Evolutionary conservation across 2,797 vertebrate species (phyloP), one percentile per base, ranked within the genome.

Genomic region (Sebastes goodei): DNA sequence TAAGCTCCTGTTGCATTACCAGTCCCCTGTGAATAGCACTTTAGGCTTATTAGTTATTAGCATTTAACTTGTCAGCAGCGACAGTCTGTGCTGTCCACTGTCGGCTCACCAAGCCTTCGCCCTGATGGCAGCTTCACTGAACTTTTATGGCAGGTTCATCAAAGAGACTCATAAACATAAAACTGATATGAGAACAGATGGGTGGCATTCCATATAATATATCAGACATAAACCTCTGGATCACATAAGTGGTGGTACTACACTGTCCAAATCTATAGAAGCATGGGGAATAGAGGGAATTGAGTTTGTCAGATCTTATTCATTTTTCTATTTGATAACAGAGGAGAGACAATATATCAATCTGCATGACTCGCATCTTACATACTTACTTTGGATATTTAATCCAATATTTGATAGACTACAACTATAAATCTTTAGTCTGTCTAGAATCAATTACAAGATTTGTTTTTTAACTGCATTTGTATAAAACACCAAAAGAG

Each of bases 111-210:
- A 59, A 71, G 75, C 70, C 74, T 53, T 79, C 17, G 23, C 15
- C 56, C 70, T 82, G 64, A 82, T 78, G 63, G 59, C 20, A 78
- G 38, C 76, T 80, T 84, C 83, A 86, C 74, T 84, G 68, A 81
- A 78, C 66, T 78, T 86, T 88, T 83, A 84, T 88, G 71, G 80
- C 42, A 64, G 11, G 69, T 85, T 84, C 88, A 90, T 85, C 61
- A 80, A 87, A 84, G 81, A 63, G 35, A 42, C 65, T 69, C 68
- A 88, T 86, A 70, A 82, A 82, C 83, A 84, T 90, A 78, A 84
- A 83, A 83, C 33, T 76, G 84, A 86, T 86, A 73, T 71, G 62
- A 53, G 84, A 86, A 55, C 84, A 84, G 86, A 82, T 84, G 79
- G 65, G 55, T 76, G 62, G 46, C 56, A 62, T 82, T 84, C 68